phyloP scores from a whole-genome alignment of 2,888 invertebrate species.

The Brachylomia viminalis region DNA sequence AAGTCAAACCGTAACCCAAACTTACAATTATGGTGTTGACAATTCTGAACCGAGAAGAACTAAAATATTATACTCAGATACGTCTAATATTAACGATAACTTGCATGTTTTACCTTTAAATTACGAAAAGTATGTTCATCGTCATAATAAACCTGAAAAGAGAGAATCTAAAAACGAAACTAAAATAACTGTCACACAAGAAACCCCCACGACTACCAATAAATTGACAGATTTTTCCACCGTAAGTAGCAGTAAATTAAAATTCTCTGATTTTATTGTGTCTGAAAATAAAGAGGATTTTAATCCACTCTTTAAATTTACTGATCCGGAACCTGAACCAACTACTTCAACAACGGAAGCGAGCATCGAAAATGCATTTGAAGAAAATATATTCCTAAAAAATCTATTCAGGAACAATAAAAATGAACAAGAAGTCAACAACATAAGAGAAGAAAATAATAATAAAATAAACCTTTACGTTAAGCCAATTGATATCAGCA shows the following conservation, averaged over 20 bases:
- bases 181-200: conserved; percentile 63
- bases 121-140: conserved; percentile 50
- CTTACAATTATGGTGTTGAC: conserved; percentile 78
- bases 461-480: conserved; percentile 57
- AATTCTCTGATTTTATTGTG: conserved; percentile 72
- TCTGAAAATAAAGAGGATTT: conserved; percentile 71
- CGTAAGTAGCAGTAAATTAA: conserved; percentile 47
- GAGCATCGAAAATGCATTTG: conserved; percentile 74
- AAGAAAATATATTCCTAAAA: conserved; percentile 84
- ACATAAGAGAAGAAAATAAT: conserved; percentile 64
- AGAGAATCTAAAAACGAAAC: conserved; percentile 64
- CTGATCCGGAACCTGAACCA: conserved; percentile 58
- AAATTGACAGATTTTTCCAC: conserved; percentile 12
- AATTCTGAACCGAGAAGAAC: conserved; percentile 74
- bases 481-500: conserved; percentile 70
- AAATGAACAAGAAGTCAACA: conserved; percentile 63
- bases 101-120: conserved; percentile 63
- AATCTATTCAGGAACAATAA: conserved; percentile 75
- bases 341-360: conserved; percentile 69
- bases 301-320: conserved; percentile 69
- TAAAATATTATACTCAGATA: conserved; percentile 62
- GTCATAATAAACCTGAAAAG: conserved; percentile 57
- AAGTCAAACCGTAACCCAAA: conserved; percentile 79
- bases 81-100: conserved; percentile 38
- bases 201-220: conserved; percentile 65